phyloP scores from a whole-genome alignment of 2,797 vertebrate genomes.

The Philypnodon macrostomus region DNA sequence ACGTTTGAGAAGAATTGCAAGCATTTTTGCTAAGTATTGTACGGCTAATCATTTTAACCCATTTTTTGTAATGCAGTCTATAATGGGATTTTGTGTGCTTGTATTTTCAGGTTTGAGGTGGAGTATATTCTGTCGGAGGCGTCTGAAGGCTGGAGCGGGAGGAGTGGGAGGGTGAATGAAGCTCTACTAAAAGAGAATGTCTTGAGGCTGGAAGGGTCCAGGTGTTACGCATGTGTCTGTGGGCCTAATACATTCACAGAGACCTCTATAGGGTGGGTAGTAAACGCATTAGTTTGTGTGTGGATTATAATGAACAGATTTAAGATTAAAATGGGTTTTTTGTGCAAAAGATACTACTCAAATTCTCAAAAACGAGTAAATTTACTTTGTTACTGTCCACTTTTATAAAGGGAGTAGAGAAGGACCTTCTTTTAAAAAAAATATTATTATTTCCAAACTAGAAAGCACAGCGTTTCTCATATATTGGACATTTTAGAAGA shows the following conservation, averaged over 20 bases:
- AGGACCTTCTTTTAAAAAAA: too few species aligned
- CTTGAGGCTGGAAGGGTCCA: constrained; percentile 71
- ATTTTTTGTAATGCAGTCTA: neutral
- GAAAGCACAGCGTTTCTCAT: too few species aligned
- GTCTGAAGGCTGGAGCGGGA: constrained; percentile 78
- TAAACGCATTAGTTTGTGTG: neutral
- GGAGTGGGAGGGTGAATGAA: constrained; percentile 79
- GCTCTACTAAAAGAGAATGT: constrained; percentile 79
- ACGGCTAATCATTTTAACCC: too few species aligned
- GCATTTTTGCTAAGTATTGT: too few species aligned
- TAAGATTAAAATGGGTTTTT: too few species aligned
- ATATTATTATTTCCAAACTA: too few species aligned
- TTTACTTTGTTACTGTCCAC: neutral
- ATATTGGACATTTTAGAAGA: too few species aligned
- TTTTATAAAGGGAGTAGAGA: too few species aligned
- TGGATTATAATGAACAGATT: too few species aligned
- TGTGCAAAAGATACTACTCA: too few species aligned
- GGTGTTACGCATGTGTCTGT: constrained; percentile 85
- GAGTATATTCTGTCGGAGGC: constrained; percentile 88
- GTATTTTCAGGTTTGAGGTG: constrained; percentile 82
- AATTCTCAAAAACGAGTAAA: too few species aligned
- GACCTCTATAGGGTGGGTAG: constrained; percentile 81
- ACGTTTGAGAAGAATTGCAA: too few species aligned
- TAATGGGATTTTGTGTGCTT: constrained; percentile 2
- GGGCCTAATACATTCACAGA: constrained; percentile 88